phyloP scores from a whole-genome alignment of 2,113 vertebrate species.

The Diglossa brunneiventris region DNA sequence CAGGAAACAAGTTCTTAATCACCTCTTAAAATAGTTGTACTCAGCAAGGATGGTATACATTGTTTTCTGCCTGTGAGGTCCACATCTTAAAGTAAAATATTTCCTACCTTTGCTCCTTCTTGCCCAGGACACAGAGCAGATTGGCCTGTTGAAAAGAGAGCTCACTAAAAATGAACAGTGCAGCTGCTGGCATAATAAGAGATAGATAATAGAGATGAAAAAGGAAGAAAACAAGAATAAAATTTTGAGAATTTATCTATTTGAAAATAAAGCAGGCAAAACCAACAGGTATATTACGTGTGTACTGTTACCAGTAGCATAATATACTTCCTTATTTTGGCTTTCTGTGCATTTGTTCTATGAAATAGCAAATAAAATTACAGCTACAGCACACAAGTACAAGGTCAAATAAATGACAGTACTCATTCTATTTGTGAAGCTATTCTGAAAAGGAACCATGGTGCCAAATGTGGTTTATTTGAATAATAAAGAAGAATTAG shows the following conservation, averaged over 20 bases:
- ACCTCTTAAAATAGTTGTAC: not conserved
- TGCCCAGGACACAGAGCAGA: slow-evolving; percentile 11
- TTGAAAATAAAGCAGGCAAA: slow-evolving; percentile 35
- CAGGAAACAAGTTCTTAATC: not conserved
- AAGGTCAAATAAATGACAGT: slow-evolving; percentile 89
- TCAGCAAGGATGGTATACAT: not conserved
- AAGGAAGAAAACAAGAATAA: slow-evolving; percentile 3
- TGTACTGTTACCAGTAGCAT: not conserved
- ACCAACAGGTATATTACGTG: slow-evolving; percentile 15
- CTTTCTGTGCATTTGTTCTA: slow-evolving; percentile 71
- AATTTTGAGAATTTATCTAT: slow-evolving; percentile 34
- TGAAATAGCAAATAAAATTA: slow-evolving; percentile 80
- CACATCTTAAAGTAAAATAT: not conserved
- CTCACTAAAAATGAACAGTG: slow-evolving; percentile 28
- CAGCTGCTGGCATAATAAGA: slow-evolving; percentile 36
- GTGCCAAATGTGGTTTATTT: slow-evolving; percentile 92
- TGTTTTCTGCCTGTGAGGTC: not conserved
- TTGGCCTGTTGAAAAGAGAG: slow-evolving; percentile 35
- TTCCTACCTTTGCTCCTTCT: not conserved
- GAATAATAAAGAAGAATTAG: slow-evolving; percentile 87
- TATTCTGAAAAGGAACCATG: slow-evolving; percentile 81
- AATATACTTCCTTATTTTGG: slow-evolving; percentile 60
- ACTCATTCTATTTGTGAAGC: slow-evolving; percentile 87
- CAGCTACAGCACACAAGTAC: slow-evolving; percentile 75
- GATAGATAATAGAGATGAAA: slow-evolving; percentile 51